Evolutionary conservation across 2,888 invertebrate species (phyloP).

Genomic region (Heliconius ismenius): DNA sequence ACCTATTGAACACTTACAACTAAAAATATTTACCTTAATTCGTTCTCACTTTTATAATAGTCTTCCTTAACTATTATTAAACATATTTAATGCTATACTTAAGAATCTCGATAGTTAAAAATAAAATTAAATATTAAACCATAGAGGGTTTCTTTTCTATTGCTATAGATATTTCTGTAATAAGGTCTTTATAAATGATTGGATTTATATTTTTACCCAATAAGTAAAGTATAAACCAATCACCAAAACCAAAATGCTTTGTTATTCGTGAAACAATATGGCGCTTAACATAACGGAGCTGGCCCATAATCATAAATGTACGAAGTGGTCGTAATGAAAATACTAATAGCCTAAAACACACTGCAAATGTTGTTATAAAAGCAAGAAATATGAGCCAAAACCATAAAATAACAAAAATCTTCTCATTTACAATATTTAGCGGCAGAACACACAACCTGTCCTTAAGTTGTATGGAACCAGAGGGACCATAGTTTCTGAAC

Average conservation of each 20-base stretch:
- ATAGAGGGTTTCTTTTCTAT: slow-evolving; percentile 61
- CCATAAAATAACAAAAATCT: slow-evolving; percentile 88
- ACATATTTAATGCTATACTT: background rate
- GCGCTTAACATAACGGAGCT: slow-evolving; percentile 79
- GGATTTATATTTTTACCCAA: slow-evolving; percentile 89
- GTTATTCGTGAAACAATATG: slow-evolving; percentile 79
- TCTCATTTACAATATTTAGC: slow-evolving; percentile 90
- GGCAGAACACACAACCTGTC: slow-evolving; percentile 89
- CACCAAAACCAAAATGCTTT: slow-evolving; percentile 83
- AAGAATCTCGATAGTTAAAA: background rate
- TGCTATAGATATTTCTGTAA: slow-evolving; percentile 77
- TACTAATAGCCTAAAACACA: slow-evolving; percentile 84
- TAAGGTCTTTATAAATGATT: slow-evolving; percentile 84
- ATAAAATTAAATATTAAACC: slow-evolving; percentile 51
- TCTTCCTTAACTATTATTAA: background rate
- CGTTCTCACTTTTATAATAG: background rate
- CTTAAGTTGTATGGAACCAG: slow-evolving; percentile 79
- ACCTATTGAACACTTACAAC: background rate
- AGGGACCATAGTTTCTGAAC: slow-evolving; percentile 81
- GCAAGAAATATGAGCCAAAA: slow-evolving; percentile 87
- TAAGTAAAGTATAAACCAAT: slow-evolving; percentile 90
- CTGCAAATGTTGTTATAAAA: slow-evolving; percentile 82
- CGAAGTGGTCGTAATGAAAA: slow-evolving; percentile 82
- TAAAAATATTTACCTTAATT: background rate
- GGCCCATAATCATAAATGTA: slow-evolving; percentile 83